These are phyloP conservation scores for Stratiolaelaps scimitus DNA, from an alignment of 1,140 invertebrate species.

Conservation along the genomic window DNA sequence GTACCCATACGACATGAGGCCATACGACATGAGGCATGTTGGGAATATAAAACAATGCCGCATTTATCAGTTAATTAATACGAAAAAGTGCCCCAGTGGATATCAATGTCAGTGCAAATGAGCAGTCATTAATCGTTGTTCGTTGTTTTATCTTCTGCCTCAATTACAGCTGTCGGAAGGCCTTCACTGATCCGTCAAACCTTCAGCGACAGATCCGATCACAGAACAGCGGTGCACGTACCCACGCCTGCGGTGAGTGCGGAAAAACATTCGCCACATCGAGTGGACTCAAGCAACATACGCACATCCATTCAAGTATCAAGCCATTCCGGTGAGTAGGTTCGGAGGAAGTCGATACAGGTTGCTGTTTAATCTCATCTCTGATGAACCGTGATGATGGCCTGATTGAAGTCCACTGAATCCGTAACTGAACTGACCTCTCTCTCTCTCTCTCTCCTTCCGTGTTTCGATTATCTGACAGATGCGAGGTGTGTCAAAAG, in stretches of 20 bases:
- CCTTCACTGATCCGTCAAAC: conserved; percentile 72
- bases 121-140: no score
- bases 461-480: not conserved
- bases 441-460: not conserved
- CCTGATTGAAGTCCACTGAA: no score
- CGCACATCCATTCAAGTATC: conserved; percentile 94
- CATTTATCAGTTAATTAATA: no score
- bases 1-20: no score
- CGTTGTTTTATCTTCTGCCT: no score
- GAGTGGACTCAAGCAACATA: conserved; percentile 96
- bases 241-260: conserved; percentile 90
- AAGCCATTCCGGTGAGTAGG: conserved; percentile 71
- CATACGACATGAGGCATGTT: no score
- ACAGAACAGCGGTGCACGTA: conserved; percentile 50
- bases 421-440: no score
- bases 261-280: conserved; percentile 96
- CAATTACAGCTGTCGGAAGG: conserved; percentile 47
- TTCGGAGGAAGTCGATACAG: conserved; percentile 38
- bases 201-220: conserved; percentile 87
- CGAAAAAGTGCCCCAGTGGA: no score
- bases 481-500: conserved; percentile 62
- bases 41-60: no score
- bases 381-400: no score
- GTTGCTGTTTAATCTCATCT: no score
- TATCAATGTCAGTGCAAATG: no score